Evolutionary conservation across 2,113 vertebrate species (phyloP).

Genomic region (Notarius lentiginosus): DNA sequence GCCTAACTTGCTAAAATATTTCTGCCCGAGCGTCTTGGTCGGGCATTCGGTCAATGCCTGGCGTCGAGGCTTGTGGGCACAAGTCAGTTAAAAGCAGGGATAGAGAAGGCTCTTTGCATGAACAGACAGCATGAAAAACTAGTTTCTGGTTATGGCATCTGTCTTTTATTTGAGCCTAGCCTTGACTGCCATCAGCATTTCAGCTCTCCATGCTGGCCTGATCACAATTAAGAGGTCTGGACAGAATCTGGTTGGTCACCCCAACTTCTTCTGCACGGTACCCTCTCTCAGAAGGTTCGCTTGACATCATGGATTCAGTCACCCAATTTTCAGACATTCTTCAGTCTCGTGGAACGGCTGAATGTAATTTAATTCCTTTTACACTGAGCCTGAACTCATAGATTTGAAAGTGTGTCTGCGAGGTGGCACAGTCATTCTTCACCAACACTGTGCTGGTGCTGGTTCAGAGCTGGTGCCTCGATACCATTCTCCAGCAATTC

Average conservation of each 20-base stretch:
- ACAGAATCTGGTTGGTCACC: background rate
- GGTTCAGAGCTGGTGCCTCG: background rate
- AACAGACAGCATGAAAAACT: background rate
- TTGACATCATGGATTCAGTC: background rate
- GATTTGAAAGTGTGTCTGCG: background rate
- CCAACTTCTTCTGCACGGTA: background rate
- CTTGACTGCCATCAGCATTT: constrained; percentile 10
- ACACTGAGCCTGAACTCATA: background rate
- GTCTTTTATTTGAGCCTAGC: constrained; percentile 20
- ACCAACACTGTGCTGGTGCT: background rate
- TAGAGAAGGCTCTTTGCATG: background rate
- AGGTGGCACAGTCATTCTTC: background rate
- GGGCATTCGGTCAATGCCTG: no score
- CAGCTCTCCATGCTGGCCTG: background rate
- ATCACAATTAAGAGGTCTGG: background rate
- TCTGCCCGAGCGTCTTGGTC: no score
- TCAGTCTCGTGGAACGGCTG: background rate
- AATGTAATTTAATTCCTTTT: background rate
- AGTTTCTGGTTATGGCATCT: constrained; percentile 41
- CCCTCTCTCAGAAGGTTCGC: background rate
- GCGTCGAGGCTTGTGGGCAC: no score
- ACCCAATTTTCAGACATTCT: background rate
- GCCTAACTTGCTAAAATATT: no score
- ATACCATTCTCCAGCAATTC: background rate
- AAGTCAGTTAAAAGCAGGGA: background rate